These are phyloP conservation scores for Scomber colias DNA, from an alignment of 2,113 vertebrate genomes.

Conservation along the genomic window DNA sequence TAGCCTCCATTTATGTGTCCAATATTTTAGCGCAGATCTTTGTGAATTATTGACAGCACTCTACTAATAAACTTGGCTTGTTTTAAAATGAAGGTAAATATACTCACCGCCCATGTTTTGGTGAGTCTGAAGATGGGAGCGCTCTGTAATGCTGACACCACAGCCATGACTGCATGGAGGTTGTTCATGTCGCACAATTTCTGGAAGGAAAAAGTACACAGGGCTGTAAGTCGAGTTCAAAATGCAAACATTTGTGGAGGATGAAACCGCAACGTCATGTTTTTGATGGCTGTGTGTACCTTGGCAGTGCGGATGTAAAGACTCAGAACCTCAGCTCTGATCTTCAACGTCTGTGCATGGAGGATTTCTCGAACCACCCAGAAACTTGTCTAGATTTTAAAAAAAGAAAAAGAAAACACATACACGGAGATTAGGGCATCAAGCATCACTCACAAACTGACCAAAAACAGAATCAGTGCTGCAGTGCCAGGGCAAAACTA, in stretches of 20 bases:
- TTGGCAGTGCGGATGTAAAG: slow-evolving; percentile 99
- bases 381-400: slow-evolving; percentile 92
- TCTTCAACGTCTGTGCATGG: slow-evolving; percentile 97
- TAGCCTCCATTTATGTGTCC: slow-evolving; percentile 12
- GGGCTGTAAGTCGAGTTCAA: neutral
- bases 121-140: slow-evolving; percentile 97
- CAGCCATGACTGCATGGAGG: slow-evolving; percentile 97
- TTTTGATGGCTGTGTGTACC: slow-evolving; percentile 77
- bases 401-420: slow-evolving; percentile 1
- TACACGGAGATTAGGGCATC: neutral
- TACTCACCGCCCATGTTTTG: slow-evolving; percentile 99
- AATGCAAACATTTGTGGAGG: neutral
- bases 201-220: slow-evolving; percentile 69
- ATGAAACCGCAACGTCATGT: neutral
- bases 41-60: slow-evolving; percentile 26
- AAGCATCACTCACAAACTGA: neutral
- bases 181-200: slow-evolving; percentile 98
- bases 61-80: slow-evolving; percentile 14
- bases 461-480: slow-evolving; percentile 4
- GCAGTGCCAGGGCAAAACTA: too few relatives aligned
- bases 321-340: slow-evolving; percentile 97
- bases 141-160: slow-evolving; percentile 96
- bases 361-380: slow-evolving; percentile 99
- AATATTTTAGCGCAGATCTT: neutral
- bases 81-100: slow-evolving; percentile 7